phyloP scores from a whole-genome alignment of 2,113 vertebrate species.

The Pseudorasbora parva region DNA sequence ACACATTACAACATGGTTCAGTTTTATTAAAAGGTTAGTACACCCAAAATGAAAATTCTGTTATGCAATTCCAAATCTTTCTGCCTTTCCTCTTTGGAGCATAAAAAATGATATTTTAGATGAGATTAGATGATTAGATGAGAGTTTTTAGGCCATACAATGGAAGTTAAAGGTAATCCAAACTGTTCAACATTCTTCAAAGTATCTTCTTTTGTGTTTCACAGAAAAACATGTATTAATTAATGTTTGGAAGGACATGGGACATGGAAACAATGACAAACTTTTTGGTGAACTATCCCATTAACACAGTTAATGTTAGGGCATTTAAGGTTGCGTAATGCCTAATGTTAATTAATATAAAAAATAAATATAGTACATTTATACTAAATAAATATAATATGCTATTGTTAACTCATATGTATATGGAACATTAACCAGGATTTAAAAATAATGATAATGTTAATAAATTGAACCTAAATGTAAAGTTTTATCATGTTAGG shows the following conservation, averaged over 20 bases:
- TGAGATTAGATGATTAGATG: too few relatives aligned
- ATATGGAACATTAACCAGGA: background rate
- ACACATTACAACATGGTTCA: background rate
- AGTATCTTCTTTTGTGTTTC: too few relatives aligned
- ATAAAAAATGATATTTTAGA: background rate
- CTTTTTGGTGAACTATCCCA: background rate
- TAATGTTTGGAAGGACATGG: background rate
- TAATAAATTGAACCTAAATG: background rate
- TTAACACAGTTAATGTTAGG: background rate
- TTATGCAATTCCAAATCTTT: background rate
- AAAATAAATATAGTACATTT: too few relatives aligned
- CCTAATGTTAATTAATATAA: background rate
- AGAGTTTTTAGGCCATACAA: too few relatives aligned
- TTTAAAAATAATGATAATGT: background rate
- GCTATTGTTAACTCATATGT: background rate
- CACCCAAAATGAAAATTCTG: background rate
- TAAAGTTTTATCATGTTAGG: background rate
- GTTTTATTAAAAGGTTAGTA: background rate
- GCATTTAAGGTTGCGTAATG: background rate
- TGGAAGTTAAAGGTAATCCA: too few relatives aligned
- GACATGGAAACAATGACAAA: background rate
- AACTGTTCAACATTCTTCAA: too few relatives aligned
- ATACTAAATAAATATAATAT: background rate
- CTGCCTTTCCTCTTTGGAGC: background rate
- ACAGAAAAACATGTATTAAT: too few relatives aligned